Conservation (phyloP, 2,888 invertebrate species). For the Tineola bisselliella region DNA sequence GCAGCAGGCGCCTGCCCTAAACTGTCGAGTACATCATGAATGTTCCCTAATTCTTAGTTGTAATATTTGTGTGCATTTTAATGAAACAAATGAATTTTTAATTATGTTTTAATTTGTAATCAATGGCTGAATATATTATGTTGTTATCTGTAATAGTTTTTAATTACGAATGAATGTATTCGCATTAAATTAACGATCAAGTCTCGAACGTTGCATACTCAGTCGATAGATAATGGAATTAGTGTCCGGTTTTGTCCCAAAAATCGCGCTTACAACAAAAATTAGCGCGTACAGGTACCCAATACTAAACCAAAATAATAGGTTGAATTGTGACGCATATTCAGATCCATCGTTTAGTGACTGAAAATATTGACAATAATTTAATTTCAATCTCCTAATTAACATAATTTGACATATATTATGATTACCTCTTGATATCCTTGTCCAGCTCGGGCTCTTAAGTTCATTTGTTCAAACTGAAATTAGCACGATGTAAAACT, state of each 20-base stretch:
- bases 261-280: background rate
- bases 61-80: no score
- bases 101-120: background rate
- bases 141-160: no score
- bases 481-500: background rate
- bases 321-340: background rate
- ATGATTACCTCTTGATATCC: no score
- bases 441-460: background rate
- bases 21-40: background rate
- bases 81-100: background rate
- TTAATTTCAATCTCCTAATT: no score
- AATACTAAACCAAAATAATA: background rate
- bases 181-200: background rate
- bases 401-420: no score
- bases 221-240: background rate
- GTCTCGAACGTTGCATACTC: background rate
- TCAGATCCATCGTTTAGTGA: background rate
- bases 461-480: background rate
- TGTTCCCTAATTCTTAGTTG: background rate
- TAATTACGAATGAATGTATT: no score
- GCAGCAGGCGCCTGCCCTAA: slow-evolving; percentile 31
- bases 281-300: background rate
- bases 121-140: no score
- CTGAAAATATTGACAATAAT: no score
- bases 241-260: background rate